Base-by-base conservation (phyloP, 2,797 vertebrate species). In the Tokudaia tokunoshimensis region DNA sequence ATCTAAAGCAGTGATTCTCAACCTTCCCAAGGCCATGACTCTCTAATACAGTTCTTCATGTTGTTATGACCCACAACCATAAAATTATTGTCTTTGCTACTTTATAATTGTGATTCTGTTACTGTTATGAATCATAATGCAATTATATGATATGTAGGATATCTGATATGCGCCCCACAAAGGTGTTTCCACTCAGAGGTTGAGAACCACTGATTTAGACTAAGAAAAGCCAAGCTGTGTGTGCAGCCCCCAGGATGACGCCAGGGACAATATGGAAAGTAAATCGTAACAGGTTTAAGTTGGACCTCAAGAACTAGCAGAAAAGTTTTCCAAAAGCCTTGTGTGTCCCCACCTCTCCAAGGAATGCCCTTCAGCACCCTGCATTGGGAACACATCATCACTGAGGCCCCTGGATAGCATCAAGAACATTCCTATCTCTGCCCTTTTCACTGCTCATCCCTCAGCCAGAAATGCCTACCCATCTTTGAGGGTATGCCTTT, bases 401-500 rank as follows among this genome's bases (percentile, higher is more conserved):
- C 13, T 0, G 19, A 70, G 83, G 81, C 37, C 31, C 61, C 72
- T 22, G 22, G 70, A 52, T n/a, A 26, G 22, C 29, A 6, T 6
- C 17, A 0, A 13, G 31, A 6, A 13, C 34, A 0, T 78, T 82
- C 82, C 92, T 87, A 87, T 57, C 59, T 70, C 83, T 0, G 20
- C 74, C 92, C 86, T 96, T 95, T 83, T 94, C 34, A 79, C 95
- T 37, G 19, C 22, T 1, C 70, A 67, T 31, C 20, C 67, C 47
- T 72, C 20, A 63, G n/a, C 55, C n/a, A 17, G 31, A 22, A 90
- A 78, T 41, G 61, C 26, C 47, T 37, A 61, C 26, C 44, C 34
- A 5, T 19, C 61, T 57, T 24, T 65, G 47, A 9, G 50, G 31
- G 11, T 13, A 17, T 50, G 13, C 52, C 72, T 61, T 75, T 79